These are phyloP conservation scores for Tipula helvola DNA, from an alignment of 2,888 invertebrate genomes.

Conservation along the genomic window DNA sequence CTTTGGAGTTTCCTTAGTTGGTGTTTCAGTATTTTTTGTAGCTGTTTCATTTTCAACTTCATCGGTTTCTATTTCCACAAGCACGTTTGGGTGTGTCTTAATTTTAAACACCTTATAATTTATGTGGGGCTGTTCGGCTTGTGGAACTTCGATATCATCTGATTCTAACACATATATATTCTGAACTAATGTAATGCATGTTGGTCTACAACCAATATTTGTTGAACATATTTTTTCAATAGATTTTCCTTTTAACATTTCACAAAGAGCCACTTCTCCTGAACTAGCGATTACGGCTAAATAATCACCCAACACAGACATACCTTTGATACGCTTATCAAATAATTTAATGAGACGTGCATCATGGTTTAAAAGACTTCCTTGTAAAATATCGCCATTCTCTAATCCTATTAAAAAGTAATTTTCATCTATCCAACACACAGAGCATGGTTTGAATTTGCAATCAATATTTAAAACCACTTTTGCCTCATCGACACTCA, in stretches of 20 bases:
- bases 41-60: neutral
- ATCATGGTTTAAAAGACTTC: slow-evolving; percentile 39
- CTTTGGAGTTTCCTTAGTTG: neutral
- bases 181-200: slow-evolving; percentile 52
- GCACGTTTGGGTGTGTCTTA: neutral
- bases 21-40: neutral
- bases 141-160: slow-evolving; percentile 19
- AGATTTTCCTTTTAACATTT: slow-evolving; percentile 29
- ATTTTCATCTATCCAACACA: slow-evolving; percentile 54
- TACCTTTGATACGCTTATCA: slow-evolving; percentile 53
- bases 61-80: neutral
- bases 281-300: slow-evolving; percentile 60
- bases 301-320: slow-evolving; percentile 42
- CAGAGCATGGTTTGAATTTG: slow-evolving; percentile 53
- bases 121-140: slow-evolving; percentile 10
- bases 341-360: slow-evolving; percentile 41
- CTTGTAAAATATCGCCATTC: slow-evolving; percentile 52
- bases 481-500: slow-evolving; percentile 66
- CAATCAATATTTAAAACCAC: slow-evolving; percentile 53
- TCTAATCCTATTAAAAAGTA: slow-evolving; percentile 59
- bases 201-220: slow-evolving; percentile 60
- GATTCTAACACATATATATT: slow-evolving; percentile 24
- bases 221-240: slow-evolving; percentile 41
- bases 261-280: slow-evolving; percentile 69
- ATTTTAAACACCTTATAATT: neutral